Conservation (phyloP, 2,113 vertebrate genomes). For the Pelobates fuscus region DNA sequence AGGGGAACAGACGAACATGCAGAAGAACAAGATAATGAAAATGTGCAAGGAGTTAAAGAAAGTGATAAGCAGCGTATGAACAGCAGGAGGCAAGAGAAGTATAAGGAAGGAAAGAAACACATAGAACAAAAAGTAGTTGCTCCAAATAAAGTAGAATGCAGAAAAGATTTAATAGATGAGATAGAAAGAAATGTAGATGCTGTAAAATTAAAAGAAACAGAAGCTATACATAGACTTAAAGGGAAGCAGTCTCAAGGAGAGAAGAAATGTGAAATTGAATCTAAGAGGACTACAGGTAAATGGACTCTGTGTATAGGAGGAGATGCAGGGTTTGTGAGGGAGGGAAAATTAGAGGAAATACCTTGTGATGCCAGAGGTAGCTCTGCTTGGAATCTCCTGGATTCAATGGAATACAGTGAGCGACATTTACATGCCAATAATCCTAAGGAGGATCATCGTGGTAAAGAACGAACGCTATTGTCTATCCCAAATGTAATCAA, state of each 20-base stretch:
- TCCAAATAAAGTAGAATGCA: neutral
- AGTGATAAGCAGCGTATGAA: too few relatives aligned
- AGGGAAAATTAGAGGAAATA: neutral
- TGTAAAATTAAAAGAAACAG: neutral
- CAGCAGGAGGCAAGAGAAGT: too few relatives aligned
- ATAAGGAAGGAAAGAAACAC: too few relatives aligned
- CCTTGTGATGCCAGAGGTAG: constrained; percentile 1
- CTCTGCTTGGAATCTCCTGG: constrained; percentile 35
- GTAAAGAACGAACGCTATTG: too few relatives aligned
- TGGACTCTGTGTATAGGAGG: neutral
- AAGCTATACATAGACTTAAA: neutral
- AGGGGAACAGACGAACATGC: too few relatives aligned
- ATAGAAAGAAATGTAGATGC: neutral
- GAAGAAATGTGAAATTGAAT: neutral
- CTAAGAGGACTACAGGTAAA: neutral
- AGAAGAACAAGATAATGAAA: neutral
- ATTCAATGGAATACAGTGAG: neutral
- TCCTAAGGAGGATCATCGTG: neutral
- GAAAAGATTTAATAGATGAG: too few relatives aligned
- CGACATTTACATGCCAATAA: neutral
- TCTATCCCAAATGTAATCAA: constrained; percentile 10
- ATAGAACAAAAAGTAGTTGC: neutral
- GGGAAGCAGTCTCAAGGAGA: neutral
- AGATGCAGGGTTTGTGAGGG: too few relatives aligned
- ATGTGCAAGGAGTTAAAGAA: neutral